Base-by-base conservation (phyloP, 2,888 invertebrate genomes). In the Ennomos quercinarius region DNA sequence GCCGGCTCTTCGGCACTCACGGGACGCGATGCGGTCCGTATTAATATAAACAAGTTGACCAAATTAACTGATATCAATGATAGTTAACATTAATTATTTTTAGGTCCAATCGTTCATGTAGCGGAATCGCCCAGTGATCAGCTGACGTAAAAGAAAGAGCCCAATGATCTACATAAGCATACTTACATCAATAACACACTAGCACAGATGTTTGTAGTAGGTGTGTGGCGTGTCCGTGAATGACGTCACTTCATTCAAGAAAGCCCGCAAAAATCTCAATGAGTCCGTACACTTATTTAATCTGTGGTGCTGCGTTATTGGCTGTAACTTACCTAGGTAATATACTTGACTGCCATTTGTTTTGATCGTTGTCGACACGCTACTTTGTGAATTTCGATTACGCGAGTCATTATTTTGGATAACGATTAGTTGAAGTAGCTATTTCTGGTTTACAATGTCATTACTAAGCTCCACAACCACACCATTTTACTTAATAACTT, bases 211-310 rank as follows among this genome's bases (percentile, higher is more conserved):
- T 36, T 40, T 42, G 42, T 54, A 47, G 50, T 74, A 67, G 59
- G 54, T 67, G 67, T 17, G 52, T 53, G 66, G 63, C 27, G 73
- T 78, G 76, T 76, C 77, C 78, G 73, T 61, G 69, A 57, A 76
- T 89, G 90, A 91, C 90, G 91, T 91, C 89, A 89, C 63, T 84
- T 78, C 91, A 91, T 91, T 91, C 84, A 91, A 77, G 76, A 81
- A 78, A 75, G 74, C 62, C 70, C 69, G 78, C 77, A 71, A 77
- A 83, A 80, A 78, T 74, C 78, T 78, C 80, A 85, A 83, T 86
- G 84, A 77, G 72, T 27, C 5, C 6, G 27, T 27, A 27, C 27
- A 27, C 27, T 27, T 27, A 27, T 27, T 27, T 27, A 27, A 27
- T 27, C 27, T 27, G 72, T 70, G 70, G 67, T 61, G 61, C 57